Conservation (phyloP, 2,113 vertebrate genomes). For the Romanogobio albipinnatus region DNA sequence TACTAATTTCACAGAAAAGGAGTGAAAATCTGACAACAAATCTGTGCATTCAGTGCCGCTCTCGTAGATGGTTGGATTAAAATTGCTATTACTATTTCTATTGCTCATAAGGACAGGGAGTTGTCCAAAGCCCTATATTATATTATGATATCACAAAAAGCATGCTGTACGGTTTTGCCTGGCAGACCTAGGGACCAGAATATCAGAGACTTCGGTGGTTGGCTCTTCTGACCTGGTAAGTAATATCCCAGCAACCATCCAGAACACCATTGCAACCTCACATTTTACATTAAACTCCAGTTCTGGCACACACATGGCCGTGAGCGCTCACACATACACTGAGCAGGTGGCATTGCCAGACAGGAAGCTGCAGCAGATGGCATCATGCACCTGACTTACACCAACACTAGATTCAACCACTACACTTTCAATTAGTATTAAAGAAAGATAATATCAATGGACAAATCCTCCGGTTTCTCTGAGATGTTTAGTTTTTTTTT, state of each 20-base stretch:
- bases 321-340: slow-evolving; percentile 51
- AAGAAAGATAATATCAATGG: not conserved
- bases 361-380: slow-evolving; percentile 59
- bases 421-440: slow-evolving; percentile 27
- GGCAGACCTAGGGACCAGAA: not conserved
- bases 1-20: not conserved
- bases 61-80: not conserved
- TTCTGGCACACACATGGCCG: not conserved
- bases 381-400: slow-evolving; percentile 25
- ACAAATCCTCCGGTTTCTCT: not conserved
- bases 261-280: not conserved
- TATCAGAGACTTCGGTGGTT: not conserved
- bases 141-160: not conserved
- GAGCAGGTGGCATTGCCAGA: slow-evolving; percentile 63
- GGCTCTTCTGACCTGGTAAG: not conserved
- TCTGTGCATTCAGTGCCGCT: not conserved
- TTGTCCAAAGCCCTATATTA: not conserved
- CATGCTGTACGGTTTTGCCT: not conserved
- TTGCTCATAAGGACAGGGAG: not conserved
- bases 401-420: slow-evolving; percentile 41
- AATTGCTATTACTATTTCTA: not conserved
- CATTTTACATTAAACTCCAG: not conserved
- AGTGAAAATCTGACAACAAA: not conserved
- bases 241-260: not conserved
- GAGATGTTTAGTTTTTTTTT: not conserved